Percentiles rank a stretch among this genome's conserved stretches.
These are phyloP conservation scores for Drosophila bocki DNA, from an alignment of 1,140 invertebrate genomes.

Conservation along the genomic window DNA sequence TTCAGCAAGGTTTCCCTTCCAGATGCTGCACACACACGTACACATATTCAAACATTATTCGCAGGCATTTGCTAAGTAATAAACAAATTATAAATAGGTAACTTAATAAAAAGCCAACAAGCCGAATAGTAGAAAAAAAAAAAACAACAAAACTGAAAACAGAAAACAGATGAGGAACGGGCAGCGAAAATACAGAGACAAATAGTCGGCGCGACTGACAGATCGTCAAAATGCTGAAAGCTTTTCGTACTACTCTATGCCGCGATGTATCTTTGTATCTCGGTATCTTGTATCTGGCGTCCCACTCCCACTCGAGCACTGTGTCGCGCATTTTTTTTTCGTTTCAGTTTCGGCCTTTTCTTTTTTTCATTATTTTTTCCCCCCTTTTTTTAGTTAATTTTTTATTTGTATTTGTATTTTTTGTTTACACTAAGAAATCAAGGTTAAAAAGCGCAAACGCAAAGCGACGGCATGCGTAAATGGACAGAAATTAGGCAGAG, in stretches of 20 bases:
- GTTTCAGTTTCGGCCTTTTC: constrained; percentile 11
- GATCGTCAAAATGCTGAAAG: constrained; percentile 69
- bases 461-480: constrained; percentile 68
- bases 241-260: constrained; percentile 71
- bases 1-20: constrained; percentile 48
- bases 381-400: constrained; percentile 18
- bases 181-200: constrained; percentile 47
- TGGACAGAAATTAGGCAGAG: constrained; percentile 59
- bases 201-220: constrained; percentile 54
- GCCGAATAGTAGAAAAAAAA: constrained; percentile 37
- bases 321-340: constrained; percentile 21
- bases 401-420: constrained; percentile 42
- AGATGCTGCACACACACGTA: constrained; percentile 36
- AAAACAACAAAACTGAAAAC: constrained; percentile 39
- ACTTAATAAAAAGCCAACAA: constrained; percentile 71
- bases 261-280: constrained; percentile 53
- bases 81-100: constrained; percentile 84
- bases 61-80: constrained; percentile 78
- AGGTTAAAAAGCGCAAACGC: constrained; percentile 69
- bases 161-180: constrained; percentile 26
- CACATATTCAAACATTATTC: constrained; percentile 72
- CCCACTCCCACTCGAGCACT: constrained; percentile 41
- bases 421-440: constrained; percentile 81
- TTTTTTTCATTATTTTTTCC: constrained; percentile 33
- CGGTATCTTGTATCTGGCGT: constrained; percentile 41